phyloP scores from a whole-genome alignment of 2,113 vertebrate species.

The Emberiza fucata region DNA sequence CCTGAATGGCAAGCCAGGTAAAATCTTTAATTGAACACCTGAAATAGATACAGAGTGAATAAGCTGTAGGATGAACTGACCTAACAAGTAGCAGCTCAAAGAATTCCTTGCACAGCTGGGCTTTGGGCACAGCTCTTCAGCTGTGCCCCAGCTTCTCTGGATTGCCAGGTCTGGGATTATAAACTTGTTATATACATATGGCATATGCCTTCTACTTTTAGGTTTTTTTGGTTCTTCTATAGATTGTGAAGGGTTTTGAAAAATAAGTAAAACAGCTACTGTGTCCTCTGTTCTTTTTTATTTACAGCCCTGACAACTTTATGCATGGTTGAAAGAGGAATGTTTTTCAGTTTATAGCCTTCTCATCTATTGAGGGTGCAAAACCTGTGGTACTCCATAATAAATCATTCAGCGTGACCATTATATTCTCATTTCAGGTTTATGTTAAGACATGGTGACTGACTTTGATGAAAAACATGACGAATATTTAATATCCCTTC shows the following conservation, averaged over 20 bases:
- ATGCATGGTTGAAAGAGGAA: neutral
- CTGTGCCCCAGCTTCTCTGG: neutral
- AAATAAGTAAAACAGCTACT: neutral
- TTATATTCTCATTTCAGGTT: slow-evolving; percentile 65
- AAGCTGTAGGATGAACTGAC: neutral
- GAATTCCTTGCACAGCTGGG: neutral
- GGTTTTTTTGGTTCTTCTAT: neutral
- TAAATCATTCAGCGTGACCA: neutral
- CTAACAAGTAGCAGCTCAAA: fast-evolving
- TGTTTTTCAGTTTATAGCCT: neutral
- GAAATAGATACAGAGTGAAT: fast-evolving
- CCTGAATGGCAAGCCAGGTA: slow-evolving; percentile 36
- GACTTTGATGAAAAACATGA: slow-evolving; percentile 89
- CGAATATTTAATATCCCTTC: slow-evolving; percentile 92
- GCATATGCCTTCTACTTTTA: neutral
- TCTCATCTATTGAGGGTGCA: neutral
- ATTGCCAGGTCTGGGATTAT: neutral
- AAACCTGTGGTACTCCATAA: neutral
- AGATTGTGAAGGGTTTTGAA: neutral
- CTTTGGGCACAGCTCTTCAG: neutral
- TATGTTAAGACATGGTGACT: slow-evolving; percentile 74
- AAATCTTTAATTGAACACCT: neutral
- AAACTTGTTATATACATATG: neutral
- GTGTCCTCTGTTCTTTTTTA: neutral
- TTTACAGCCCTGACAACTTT: neutral